phyloP scores from a whole-genome alignment of 2,888 invertebrate genomes.

The Coelopa pilipes region DNA sequence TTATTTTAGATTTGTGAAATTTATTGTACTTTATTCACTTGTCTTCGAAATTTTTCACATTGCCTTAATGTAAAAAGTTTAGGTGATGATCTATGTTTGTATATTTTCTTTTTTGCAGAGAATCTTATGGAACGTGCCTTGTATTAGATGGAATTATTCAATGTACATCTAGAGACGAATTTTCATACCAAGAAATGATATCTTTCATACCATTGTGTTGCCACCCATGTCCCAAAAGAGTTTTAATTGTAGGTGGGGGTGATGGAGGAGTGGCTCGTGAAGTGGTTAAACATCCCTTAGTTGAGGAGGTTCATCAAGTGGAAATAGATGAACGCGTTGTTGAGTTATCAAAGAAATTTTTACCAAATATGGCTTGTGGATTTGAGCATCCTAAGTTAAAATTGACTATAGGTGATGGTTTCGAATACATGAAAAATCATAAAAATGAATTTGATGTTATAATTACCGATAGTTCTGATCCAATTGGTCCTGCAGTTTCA shows the following conservation, averaged over 20 bases:
- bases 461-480: constrained; percentile 98
- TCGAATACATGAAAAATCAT: constrained; percentile 91
- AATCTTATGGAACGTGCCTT: constrained; percentile 81
- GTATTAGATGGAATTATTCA: constrained; percentile 97
- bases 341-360: constrained; percentile 85
- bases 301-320: constrained; percentile 88
- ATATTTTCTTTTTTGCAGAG: constrained; percentile 47
- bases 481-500: constrained; percentile 82
- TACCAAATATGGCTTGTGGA: constrained; percentile 91
- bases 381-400: constrained; percentile 85
- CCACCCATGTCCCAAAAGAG: constrained; percentile 90
- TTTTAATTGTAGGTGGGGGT: constrained; percentile 96
- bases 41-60: no score
- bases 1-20: no score
- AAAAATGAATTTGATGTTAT: constrained; percentile 92
- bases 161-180: constrained; percentile 95
- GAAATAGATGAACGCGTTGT: constrained; percentile 96
- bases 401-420: constrained; percentile 91
- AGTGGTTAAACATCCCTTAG: constrained; percentile 90
- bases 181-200: constrained; percentile 99
- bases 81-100: neutral
- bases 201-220: constrained; percentile 91
- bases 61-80: no score
- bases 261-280: constrained; percentile 98
- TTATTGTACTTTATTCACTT: no score